Evolutionary conservation across 2,888 invertebrate species (phyloP).

Genomic region (Noctua comes): DNA sequence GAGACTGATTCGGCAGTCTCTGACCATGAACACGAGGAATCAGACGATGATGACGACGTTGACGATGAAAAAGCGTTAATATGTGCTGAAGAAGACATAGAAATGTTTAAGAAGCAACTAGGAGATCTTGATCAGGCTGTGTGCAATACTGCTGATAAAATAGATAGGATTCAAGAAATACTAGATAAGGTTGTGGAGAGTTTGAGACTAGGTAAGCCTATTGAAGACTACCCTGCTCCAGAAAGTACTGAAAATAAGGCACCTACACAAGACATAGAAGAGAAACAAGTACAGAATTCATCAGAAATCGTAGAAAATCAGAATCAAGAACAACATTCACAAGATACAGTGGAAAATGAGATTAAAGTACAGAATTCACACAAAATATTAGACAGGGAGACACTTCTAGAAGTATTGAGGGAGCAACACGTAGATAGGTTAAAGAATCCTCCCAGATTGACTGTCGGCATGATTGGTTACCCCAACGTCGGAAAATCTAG

Average conservation of each 20-base stretch:
- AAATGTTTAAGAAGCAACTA: conserved; percentile 88
- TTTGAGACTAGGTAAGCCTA: conserved; percentile 79
- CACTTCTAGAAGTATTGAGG: conserved; percentile 93
- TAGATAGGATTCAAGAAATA: conserved; percentile 89
- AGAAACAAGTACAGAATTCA: conserved; percentile 84
- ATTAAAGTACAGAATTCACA: conserved; percentile 86
- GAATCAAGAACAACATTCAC: conserved; percentile 7
- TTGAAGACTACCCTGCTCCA: conserved; percentile 71
- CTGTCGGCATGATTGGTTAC: conserved; percentile 99
- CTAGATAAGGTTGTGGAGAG: conserved; percentile 85
- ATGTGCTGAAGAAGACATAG: conserved; percentile 82
- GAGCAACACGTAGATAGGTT: conserved; percentile 84
- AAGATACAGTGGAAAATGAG: conserved; percentile 49
- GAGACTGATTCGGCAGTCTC: conserved; percentile 81
- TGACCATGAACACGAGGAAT: conserved; percentile 66
- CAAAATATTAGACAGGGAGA: conserved; percentile 92
- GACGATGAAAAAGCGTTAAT: conserved; percentile 74
- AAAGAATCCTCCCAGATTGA: conserved; percentile 91
- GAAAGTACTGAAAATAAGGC: conserved; percentile 51
- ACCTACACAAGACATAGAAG: conserved; percentile 4
- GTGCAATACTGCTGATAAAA: conserved; percentile 88
- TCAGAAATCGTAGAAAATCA: conserved; percentile 80
- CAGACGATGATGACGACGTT: conserved; percentile 72
- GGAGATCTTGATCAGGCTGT: conserved; percentile 89
- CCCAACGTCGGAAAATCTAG: conserved; percentile 99